Percentiles rank a stretch among this genome's conserved stretches.
These are phyloP conservation scores for Rhinichthys klamathensis DNA, from an alignment of 2,113 vertebrate species.

Conservation along the genomic window DNA sequence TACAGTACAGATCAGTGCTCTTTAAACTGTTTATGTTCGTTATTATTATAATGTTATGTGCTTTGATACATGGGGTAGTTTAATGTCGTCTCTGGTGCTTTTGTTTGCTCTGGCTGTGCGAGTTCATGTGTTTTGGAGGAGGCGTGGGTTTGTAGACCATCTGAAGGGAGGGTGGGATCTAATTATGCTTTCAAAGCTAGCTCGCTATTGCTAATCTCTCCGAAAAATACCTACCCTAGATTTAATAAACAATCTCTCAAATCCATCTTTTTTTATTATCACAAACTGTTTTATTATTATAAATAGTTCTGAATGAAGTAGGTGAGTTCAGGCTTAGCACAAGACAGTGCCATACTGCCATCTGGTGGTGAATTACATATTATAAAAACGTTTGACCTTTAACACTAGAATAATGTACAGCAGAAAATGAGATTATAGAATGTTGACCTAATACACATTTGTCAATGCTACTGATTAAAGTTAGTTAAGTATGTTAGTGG, in stretches of 20 bases:
- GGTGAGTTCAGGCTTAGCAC: not conserved
- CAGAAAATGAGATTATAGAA: not conserved
- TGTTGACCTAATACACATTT: constrained; percentile 19
- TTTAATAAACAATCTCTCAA: not conserved
- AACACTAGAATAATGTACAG: not conserved
- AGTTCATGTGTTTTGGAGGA: no score
- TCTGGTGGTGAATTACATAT: constrained; percentile 23
- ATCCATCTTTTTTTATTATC: not conserved
- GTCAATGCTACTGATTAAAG: not conserved
- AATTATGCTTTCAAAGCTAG: no score
- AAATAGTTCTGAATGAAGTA: not conserved
- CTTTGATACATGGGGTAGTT: no score
- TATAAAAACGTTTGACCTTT: not conserved
- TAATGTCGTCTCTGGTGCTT: no score
- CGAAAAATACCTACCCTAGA: not conserved
- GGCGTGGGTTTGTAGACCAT: no score
- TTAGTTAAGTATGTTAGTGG: not conserved
- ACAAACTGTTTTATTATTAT: not conserved
- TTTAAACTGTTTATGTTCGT: no score
- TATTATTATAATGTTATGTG: no score
- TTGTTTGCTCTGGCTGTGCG: no score
- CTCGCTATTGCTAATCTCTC: no score
- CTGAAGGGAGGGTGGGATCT: no score
- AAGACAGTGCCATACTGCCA: not conserved
- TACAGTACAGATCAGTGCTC: no score